Evolutionary conservation across 2,888 invertebrate species (phyloP).

Genomic region (Thumatha senex): DNA sequence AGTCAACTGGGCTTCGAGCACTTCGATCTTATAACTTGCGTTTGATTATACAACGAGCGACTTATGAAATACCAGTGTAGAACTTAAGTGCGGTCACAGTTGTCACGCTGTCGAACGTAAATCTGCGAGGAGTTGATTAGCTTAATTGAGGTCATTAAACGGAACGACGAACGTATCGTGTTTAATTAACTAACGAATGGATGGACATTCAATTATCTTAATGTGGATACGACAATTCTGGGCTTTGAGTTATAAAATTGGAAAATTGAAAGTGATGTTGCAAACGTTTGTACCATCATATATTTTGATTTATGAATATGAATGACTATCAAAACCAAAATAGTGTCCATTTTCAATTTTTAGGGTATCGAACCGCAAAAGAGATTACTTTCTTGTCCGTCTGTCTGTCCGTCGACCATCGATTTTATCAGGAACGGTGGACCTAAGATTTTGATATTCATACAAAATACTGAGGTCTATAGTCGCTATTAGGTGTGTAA

Average conservation of each 20-base stretch:
- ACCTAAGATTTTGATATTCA: too few species aligned
- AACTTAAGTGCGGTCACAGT: slow-evolving; percentile 15
- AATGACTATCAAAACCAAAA: background rate
- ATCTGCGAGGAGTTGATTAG: slow-evolving; percentile 75
- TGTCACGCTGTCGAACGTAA: slow-evolving; percentile 51
- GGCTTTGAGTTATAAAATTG: too few species aligned
- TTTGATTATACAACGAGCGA: too few species aligned
- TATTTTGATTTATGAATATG: too few species aligned
- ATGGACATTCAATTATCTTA: slow-evolving; percentile 72
- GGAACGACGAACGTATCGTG: slow-evolving; percentile 70
- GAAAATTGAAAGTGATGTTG: background rate
- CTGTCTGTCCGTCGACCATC: too few species aligned
- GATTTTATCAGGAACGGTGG: too few species aligned
- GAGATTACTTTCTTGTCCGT: too few species aligned
- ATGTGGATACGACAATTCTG: slow-evolving; percentile 50
- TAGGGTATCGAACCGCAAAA: too few species aligned
- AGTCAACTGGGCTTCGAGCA: too few species aligned
- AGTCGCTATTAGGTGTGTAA: too few species aligned
- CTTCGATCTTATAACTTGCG: too few species aligned
- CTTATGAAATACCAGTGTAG: background rate
- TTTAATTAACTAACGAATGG: slow-evolving; percentile 80
- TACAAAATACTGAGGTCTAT: too few species aligned
- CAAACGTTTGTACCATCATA: slow-evolving; percentile 7
- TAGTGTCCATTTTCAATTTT: background rate
- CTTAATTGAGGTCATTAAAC: slow-evolving; percentile 78